These are phyloP conservation scores for Oegoconia quadripuncta DNA, from an alignment of 2,888 invertebrate species.

Conservation along the genomic window DNA sequence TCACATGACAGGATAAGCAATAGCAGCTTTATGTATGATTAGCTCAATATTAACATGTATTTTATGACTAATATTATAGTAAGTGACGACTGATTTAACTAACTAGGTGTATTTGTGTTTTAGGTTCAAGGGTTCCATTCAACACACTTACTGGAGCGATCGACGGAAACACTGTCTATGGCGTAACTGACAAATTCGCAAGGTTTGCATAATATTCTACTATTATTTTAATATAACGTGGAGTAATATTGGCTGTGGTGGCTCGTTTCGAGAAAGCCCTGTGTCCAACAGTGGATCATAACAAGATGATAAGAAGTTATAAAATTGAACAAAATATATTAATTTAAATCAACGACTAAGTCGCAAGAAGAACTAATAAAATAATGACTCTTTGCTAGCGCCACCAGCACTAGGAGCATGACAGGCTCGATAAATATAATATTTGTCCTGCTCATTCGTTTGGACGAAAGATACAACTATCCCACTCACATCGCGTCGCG, in stretches of 20 bases:
- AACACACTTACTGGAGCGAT: constrained; percentile 92
- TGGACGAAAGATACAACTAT: no score
- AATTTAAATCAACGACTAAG: no score
- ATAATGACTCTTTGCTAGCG: no score
- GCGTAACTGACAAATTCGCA: constrained; percentile 89
- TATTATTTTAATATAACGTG: not conserved
- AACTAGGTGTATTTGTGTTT: constrained; percentile 21
- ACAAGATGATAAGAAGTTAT: no score
- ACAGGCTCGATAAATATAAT: no score
- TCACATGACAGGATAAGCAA: constrained; percentile 13
- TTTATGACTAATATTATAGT: constrained; percentile 1
- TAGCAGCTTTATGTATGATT: constrained; percentile 4
- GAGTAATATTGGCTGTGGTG: not conserved
- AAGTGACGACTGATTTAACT: constrained; percentile 9
- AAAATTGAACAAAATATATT: no score
- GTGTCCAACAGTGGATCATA: no score
- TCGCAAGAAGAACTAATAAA: no score
- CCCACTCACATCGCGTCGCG: no score
- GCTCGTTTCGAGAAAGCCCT: no score
- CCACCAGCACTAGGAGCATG: no score
- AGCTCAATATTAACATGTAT: constrained; percentile 8
- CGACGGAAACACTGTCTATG: constrained; percentile 94
- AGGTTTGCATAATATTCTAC: constrained; percentile 73
- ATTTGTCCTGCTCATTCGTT: no score
- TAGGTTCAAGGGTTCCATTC: constrained; percentile 90